These are phyloP conservation scores for Pyrochroa serraticornis DNA, from an alignment of 2,888 invertebrate species.

Conservation along the genomic window DNA sequence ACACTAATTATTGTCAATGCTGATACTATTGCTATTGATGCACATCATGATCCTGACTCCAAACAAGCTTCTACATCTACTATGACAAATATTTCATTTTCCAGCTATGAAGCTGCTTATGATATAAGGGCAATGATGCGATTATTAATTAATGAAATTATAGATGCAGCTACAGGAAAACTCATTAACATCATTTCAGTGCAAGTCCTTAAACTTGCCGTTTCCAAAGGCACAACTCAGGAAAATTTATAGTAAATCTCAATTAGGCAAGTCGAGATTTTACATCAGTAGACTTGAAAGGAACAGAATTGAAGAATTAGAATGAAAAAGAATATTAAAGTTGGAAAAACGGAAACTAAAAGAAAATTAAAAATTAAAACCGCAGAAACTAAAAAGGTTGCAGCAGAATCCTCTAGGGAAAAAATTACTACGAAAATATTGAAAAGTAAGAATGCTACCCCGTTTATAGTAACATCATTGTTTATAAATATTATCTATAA, in stretches of 20 bases:
- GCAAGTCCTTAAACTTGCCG: background rate
- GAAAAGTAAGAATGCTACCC: too few relatives aligned
- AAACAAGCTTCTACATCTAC: background rate
- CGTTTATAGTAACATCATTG: too few relatives aligned
- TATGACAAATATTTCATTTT: background rate
- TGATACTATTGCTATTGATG: background rate
- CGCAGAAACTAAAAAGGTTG: too few relatives aligned
- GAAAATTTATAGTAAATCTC: background rate
- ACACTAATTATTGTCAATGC: too few relatives aligned
- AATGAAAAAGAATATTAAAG: background rate
- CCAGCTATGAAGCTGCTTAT: background rate
- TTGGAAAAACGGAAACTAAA: too few relatives aligned
- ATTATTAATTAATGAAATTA: background rate
- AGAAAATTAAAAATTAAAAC: too few relatives aligned
- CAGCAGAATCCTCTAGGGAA: too few relatives aligned
- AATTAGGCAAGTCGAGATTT: background rate
- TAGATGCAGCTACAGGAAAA: too few relatives aligned
- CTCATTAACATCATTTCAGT: background rate
- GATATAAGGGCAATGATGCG: background rate
- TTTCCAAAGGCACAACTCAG: background rate
- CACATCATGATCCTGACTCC: background rate
- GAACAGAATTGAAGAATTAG: background rate
- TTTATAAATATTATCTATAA: too few relatives aligned
- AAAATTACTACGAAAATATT: too few relatives aligned
- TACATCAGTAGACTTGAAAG: background rate